Base-by-base conservation (phyloP, 1,140 invertebrate species). In the Steinernema khuongi region DNA sequence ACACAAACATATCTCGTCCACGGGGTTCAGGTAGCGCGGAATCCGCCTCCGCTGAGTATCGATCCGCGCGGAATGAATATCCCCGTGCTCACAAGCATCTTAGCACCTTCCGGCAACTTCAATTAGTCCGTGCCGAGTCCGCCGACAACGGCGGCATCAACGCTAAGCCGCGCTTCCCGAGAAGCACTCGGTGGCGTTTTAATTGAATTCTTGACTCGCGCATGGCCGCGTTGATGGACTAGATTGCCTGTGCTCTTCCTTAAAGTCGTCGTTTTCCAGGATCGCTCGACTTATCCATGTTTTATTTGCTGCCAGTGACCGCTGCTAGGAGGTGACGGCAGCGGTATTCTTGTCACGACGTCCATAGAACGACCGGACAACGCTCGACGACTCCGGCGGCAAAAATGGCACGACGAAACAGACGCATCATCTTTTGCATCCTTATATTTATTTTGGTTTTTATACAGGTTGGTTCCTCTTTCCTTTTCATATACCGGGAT, bases 131-230 rank as follows among this genome's bases (percentile, higher is more conserved):
- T 41, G 7, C n/a, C 36, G 7, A 11, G 36, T 41, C 36, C 36
- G 36, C 36, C n/a, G 7, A 7, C 36, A 7, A n/a, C 36, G 36
- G n/a, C 7, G 7, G 7, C 7, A 7, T 41, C 36, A 41, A n/a
- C 7, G n/a, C 7, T 41, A n/a, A 41, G 36, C n/a, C 36, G 7
- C n/a, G n/a, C n/a, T n/a, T n/a, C 36, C 36, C 7, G 7, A 41
- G 50, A 60, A 60, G 22, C 50, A 11, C 11, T 60, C 22, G 50
- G 22, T 22, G 50, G 4, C 19, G 50, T 60, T 60, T 60, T 60
- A 60, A 60, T 60, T 60, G 50, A 60, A 60, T 60, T 60, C 19
- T 22, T 60, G 50, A 60, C 50, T 60, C 50, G 36, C 36, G 36
- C 36, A 43, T n/a, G n/a, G 50, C 22, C 19, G 50, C 26, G 14